Conservation (phyloP, 1,140 invertebrate species). For the Lasaia peninsularis region DNA sequence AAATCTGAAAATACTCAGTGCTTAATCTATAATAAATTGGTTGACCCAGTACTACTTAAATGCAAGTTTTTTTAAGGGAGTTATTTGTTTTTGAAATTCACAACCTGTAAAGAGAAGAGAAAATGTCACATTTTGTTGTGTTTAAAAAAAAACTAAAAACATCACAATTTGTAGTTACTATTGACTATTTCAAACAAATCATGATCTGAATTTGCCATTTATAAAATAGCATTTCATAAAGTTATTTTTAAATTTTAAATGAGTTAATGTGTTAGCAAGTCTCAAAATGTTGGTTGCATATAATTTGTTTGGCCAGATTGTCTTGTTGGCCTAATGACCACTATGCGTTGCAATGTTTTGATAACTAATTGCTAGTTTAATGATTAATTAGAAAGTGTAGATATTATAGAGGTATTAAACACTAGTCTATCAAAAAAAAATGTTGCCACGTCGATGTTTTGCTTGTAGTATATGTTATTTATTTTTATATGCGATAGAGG, state of each 20-base stretch:
- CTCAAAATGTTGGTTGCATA: conserved; percentile 23
- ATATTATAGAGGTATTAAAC: conserved; percentile 66
- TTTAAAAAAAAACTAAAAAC: not conserved
- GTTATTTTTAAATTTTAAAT: conserved; percentile 9
- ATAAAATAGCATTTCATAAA: conserved; percentile 16
- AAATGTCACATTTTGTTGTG: not conserved
- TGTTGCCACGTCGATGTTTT: conserved; percentile 71
- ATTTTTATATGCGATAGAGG: conserved; percentile 65
- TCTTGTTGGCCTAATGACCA: conserved; percentile 35
- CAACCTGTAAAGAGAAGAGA: no score
- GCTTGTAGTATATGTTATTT: conserved; percentile 74
- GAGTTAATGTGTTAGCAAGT: conserved; percentile 5
- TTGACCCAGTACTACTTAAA: not conserved
- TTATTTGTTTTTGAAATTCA: conserved; percentile 24
- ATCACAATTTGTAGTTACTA: conserved; percentile 20
- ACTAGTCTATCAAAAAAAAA: conserved; percentile 72
- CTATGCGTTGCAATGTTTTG: conserved; percentile 32
- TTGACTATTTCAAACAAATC: conserved; percentile 10
- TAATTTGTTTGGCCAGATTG: conserved; percentile 29
- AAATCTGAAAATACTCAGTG: not conserved
- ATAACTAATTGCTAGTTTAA: conserved; percentile 38
- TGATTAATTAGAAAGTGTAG: conserved; percentile 49
- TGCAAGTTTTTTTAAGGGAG: not conserved
- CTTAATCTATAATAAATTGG: not conserved
- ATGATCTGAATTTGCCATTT: conserved; percentile 21